These are phyloP conservation scores for Mystacides longicornis DNA, from an alignment of 2,888 invertebrate genomes.

Conservation along the genomic window DNA sequence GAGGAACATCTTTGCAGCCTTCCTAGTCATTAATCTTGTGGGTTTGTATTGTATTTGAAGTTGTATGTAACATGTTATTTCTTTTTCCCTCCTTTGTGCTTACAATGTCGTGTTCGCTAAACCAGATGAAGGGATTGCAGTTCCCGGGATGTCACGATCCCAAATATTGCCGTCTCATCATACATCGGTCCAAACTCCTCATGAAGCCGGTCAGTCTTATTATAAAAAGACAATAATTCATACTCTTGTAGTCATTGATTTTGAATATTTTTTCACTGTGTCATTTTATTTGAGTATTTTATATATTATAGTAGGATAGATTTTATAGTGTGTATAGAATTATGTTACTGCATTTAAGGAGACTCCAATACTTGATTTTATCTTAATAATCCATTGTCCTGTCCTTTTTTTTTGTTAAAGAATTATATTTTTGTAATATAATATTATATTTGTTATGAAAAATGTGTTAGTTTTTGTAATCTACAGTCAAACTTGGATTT, in stretches of 20 bases:
- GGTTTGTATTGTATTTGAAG: conserved; percentile 8
- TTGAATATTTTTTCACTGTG: not conserved
- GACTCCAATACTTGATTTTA: too few relatives aligned
- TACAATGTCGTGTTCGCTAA: conserved; percentile 9
- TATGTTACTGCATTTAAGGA: too few relatives aligned
- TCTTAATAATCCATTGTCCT: too few relatives aligned
- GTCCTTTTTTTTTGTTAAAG: too few relatives aligned
- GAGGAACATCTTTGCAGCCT: too few relatives aligned
- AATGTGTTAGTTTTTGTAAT: too few relatives aligned
- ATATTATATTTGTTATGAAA: too few relatives aligned
- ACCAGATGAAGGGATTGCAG: conserved; percentile 91
- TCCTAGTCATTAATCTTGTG: too few relatives aligned
- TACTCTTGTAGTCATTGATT: not conserved
- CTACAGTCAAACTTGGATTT: too few relatives aligned
- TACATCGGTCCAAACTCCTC: conserved; percentile 94
- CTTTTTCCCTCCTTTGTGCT: conserved; percentile 38
- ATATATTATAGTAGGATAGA: too few relatives aligned
- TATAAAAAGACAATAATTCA: not conserved
- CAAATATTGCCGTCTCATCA: conserved; percentile 90
- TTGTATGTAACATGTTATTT: conserved; percentile 8
- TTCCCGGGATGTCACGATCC: conserved; percentile 94
- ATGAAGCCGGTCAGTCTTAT: conserved; percentile 84
- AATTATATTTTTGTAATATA: too few relatives aligned
- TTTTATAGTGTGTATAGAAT: too few relatives aligned
- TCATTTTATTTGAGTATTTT: not conserved